Evolutionary conservation across 1,140 invertebrate genomes (phyloP), one percentile per base, ranked within the genome.

Genomic region (Pemphigus obesinymphae): DNA sequence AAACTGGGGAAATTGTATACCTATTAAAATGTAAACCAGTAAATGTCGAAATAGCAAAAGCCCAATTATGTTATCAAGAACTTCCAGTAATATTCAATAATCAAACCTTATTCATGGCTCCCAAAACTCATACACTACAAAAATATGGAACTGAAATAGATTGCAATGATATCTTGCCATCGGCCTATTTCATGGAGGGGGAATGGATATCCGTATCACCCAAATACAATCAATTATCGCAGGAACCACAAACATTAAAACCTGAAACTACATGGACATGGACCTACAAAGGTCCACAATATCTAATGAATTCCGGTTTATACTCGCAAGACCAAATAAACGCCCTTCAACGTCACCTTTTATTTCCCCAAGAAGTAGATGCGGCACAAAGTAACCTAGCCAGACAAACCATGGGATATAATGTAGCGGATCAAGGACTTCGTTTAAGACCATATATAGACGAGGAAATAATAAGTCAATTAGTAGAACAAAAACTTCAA

Each of bases 21-120:
- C 20, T 78, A 26, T 13, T 78, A 50, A 50, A 58, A 78, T 78
- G 75, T n/a, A 50, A 37, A 58, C 45, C 75, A 13, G 50, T 58
- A 15, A 15, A 50, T 15, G 50, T 76, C 0, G 29, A 50, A 37
- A 7, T 78, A 50, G 20, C 26, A 15, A 29, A 29, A 53, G 43
- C 75, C 7, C 7, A 37, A 37, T 37, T 13, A n/a, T 78, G 45
- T 37, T 78, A 31, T n/a, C 23, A 78, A 31, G 50, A 78, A 78
- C 26, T 78, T 23, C 75, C 75, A 55, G 75, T 78, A 26, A 3
- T 20, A 50, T 58, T 20, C 10, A 29, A 78, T 6, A 78, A 78
- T n/a, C 17, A 29, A 17, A 78, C 23, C 17, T 17, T 13, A 78
- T 78, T 31, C 53, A 17, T 78, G 10, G 20, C 29, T 11, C 75